Percentiles rank a stretch among this genome's conserved stretches.
Evolutionary conservation across 2,113 vertebrate species (phyloP).

Genomic region (Platysteira castanea): DNA sequence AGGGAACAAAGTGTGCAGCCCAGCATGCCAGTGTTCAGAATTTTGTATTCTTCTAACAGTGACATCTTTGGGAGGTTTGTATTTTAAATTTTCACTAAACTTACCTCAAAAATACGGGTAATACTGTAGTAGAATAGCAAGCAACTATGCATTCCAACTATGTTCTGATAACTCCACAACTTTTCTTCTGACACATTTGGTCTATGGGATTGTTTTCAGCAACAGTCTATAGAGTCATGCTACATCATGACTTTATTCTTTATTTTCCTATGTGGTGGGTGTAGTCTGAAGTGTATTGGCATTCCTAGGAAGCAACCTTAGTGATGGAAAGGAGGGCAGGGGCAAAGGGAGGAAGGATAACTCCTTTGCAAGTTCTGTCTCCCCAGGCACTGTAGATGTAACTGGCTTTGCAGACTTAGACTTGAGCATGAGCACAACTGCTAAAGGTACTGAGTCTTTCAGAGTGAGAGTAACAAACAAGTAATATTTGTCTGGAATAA

Average conservation of each 20-base stretch:
- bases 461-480: not conserved
- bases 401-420: not conserved
- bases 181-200: not conserved
- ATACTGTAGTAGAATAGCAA: not conserved
- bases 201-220: not conserved
- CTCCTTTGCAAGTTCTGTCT: not conserved
- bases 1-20: not conserved
- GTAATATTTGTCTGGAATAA: not conserved
- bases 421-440: not conserved
- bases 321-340: not conserved
- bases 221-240: not conserved
- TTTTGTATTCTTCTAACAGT: not conserved
- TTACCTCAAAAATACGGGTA: not conserved
- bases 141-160: not conserved
- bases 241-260: not conserved
- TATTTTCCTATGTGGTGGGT: not conserved
- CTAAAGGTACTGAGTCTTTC: not conserved
- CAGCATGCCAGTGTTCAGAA: not conserved
- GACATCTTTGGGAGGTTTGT: not conserved
- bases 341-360: not conserved
- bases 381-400: not conserved
- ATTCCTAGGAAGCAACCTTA: not conserved
- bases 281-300: not conserved
- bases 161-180: not conserved
- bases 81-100: not conserved